Base-by-base conservation (phyloP, 1,140 invertebrate genomes). In the Drosophila sp. region DNA sequence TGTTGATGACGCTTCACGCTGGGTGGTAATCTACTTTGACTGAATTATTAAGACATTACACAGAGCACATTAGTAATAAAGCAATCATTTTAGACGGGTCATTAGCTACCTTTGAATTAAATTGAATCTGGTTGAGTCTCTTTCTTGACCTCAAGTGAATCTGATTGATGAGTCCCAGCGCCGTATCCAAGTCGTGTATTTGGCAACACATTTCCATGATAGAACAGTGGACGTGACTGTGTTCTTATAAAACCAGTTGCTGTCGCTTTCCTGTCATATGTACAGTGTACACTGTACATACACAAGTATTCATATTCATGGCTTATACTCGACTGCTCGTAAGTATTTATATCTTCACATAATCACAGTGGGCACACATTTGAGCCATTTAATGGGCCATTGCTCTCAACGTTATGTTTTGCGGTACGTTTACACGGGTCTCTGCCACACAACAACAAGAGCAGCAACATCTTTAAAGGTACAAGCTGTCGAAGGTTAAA, bases 331-430 rank as follows among this genome's bases (percentile, higher is more conserved):
- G 25, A 32, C 16, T 29, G 16, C 14, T 50, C 46, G 50, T 29
- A 48, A 13, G 45, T 54, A 50, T 62, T 57, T 74, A 27, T 70
- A 21, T 21, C 1, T 21, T 21, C 21, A 4, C 21, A 21, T 21
- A 21, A 21, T 21, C 21, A 21, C 21, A 21, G 21, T 21, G 21
- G 21, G 21, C 64, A 38, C 56, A 63, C 71, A 53, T 74, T 77
- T 74, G 25, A 27, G 65, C 53, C 75, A 46, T 77, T 77, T 70
- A 70, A 74, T 74, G 72, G 72, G 45, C 72, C 75, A 77, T 77
- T 70, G 46, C 65, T 59, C 72, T 61, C 70, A 54, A 70, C 61
- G 41, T n/a, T n/a, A n/a, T n/a, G n/a, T n/a, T n/a, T n/a, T n/a
- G n/a, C n/a, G n/a, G n/a, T n/a, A n/a, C 40, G 32, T 61, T 61